Evolutionary conservation across 2,113 vertebrate genomes (phyloP), one percentile per base, ranked within the genome.

Genomic region (Pygoscelis antarcticus): DNA sequence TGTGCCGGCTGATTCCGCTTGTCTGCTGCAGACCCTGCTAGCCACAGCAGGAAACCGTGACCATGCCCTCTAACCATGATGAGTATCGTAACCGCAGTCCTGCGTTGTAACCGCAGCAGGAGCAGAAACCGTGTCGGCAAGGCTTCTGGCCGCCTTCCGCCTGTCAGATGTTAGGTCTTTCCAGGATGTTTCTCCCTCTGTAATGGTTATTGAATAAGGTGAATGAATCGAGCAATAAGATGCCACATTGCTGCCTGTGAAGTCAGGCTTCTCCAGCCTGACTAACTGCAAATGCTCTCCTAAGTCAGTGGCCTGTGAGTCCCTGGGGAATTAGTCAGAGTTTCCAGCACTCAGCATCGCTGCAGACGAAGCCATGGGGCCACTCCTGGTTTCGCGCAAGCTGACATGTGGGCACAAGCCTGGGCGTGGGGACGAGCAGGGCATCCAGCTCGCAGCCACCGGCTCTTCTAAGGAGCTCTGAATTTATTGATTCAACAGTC

Each of bases 101-200:
- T 34, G 32, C 0, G 0, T 8, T 34, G 47, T 60, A 71, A n/a
- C 71, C 3, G 4, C 74, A 75, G 51, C 1, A 0, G 55, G 38
- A 89, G 36, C 83, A 75, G 86, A 6, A 92, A 10, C 19, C 3
- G 1, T 38, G 19, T 16, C 34, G 3, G 40, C 72, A 81, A 64
- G 57, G 38, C 82, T 88, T 46, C 30, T 87, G 58, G 21, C 34
- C 2, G 4, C 81, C 64, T 85, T 55, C 79, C 8, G 15, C 66
- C 70, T 87, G 81, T 70, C 42, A 89, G 64, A 58, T 47, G 7
- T n/a, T 58, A 9, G 10, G 11, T n/a, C 54, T 70, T 91, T 89
- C 57, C 78, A 83, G 47, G 23, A 55, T 36, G 8, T 78, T 60
- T 68, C 54, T 93, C 30, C 44, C 34, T 68, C 42, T 49, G 6